Evolutionary conservation across 2,888 invertebrate genomes (phyloP).

Genomic region (Tenthredo amoena): DNA sequence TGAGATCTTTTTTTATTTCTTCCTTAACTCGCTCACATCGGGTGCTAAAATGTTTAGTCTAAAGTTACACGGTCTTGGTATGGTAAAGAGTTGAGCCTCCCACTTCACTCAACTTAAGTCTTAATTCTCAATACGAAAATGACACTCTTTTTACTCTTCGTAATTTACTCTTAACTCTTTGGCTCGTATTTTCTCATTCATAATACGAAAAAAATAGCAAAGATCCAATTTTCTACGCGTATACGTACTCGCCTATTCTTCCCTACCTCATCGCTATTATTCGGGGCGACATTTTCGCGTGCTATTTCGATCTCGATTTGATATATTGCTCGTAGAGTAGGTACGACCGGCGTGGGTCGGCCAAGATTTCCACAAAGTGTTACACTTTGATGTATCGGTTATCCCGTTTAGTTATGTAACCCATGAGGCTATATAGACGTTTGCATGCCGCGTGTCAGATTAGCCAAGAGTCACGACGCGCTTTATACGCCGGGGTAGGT

Average conservation of each 20-base stretch:
- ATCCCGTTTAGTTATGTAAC: constrained; percentile 12
- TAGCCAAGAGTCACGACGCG: constrained; percentile 18
- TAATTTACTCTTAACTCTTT: not conserved
- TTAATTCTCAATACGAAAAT: not conserved
- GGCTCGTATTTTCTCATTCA: not conserved
- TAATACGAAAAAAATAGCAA: not conserved
- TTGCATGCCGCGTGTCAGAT: constrained; percentile 10
- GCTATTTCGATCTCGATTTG: constrained; percentile 43
- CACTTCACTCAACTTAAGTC: not conserved
- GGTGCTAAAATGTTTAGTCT: constrained; percentile 46
- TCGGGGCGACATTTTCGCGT: constrained; percentile 12
- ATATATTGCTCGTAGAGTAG: constrained; percentile 24
- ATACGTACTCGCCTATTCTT: not conserved
- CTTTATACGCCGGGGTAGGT: not conserved
- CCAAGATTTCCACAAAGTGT: constrained; percentile 51
- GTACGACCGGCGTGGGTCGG: constrained; percentile 31
- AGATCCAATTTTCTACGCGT: not conserved
- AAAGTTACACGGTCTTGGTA: constrained; percentile 15
- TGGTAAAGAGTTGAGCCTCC: not conserved
- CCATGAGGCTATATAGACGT: not conserved
- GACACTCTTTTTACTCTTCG: not conserved
- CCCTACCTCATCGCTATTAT: not conserved
- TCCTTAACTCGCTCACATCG: not conserved
- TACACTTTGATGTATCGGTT: constrained; percentile 52
- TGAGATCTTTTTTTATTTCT: not conserved